Evolutionary conservation across 1,140 invertebrate genomes (phyloP), one percentile per base, ranked within the genome.

Genomic region (Drosophila sucinea): DNA sequence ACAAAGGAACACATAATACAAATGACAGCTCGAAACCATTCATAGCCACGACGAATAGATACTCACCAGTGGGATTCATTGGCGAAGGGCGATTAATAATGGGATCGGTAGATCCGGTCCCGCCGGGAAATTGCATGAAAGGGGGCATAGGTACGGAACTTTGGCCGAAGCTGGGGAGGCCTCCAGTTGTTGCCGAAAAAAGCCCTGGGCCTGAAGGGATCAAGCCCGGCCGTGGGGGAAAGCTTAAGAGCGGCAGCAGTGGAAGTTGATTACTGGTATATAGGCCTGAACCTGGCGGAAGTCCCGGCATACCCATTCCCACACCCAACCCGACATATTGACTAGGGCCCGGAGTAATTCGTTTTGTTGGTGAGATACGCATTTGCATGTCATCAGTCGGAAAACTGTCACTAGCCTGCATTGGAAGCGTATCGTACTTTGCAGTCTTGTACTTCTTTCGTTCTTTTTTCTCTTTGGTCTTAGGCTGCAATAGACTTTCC

Each of bases 221-320:
- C 30, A 96, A 91, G 38, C 95, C 95, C 8, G 95, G 95, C 4
- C 94, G 93, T n/a, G 94, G 93, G 4, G 94, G 92, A 79, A 94
- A 94, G 11, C 91, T 69, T 27, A 82, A 72, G 3, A 86, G 60
- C 0, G 81, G 83, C 11, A 84, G 35, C 55, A 85, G 69, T 0
- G 84, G 84, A 25, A 82, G 27, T 47, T 77, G 72, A 33, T 51
- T 68, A 5, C 17, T 58, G 17, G 81, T 30, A 23, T 70, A 83
- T 25, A 65, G 11, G 7, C 60, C 6, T 33, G 60, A 1, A 40
- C 30, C 73, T 7, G 70, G n/a, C 1, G 44, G 57, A 32, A 2
- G 40, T 1, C 5, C n/a, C 35, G 4, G 55, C 23, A 2, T 33
- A 11, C 32, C 32, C 5, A 35, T 35, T 58, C 30, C 17, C 29